Conservation (phyloP, 2,797 vertebrate species). For the Rhabdomys pumilio region DNA sequence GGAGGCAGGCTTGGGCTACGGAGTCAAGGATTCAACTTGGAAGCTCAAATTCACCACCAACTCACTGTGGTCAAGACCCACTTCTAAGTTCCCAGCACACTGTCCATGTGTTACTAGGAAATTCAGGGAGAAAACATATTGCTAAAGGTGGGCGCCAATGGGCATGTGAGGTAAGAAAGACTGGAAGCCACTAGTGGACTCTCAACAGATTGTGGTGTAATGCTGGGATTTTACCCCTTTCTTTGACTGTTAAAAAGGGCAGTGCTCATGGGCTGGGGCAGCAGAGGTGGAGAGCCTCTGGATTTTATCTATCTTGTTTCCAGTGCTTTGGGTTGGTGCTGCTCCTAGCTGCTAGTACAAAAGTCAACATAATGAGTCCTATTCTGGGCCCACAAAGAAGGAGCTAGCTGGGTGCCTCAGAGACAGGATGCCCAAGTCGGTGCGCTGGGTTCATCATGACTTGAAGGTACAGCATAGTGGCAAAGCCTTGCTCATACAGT, state of each 20-base stretch:
- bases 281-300: not conserved
- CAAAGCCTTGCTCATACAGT: not conserved
- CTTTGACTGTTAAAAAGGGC: not conserved
- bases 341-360: not conserved
- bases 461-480: not conserved
- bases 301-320: not conserved
- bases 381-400: not conserved
- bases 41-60: not conserved
- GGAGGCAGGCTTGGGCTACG: not conserved
- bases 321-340: not conserved
- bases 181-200: not conserved
- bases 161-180: not conserved
- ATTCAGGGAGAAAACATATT: constrained; percentile 41
- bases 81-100: not conserved
- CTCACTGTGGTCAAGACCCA: not conserved
- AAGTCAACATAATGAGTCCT: not conserved
- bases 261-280: not conserved
- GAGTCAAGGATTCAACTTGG: constrained; percentile 2
- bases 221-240: not conserved
- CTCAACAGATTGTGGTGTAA: not conserved
- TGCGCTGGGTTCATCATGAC: not conserved
- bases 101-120: not conserved
- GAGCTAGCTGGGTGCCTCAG: not conserved
- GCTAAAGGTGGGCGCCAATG: not conserved
- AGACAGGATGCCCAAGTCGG: not conserved